Evolutionary conservation across 2,113 vertebrate species (phyloP).

Genomic region (Pristiophorus japonicus): DNA sequence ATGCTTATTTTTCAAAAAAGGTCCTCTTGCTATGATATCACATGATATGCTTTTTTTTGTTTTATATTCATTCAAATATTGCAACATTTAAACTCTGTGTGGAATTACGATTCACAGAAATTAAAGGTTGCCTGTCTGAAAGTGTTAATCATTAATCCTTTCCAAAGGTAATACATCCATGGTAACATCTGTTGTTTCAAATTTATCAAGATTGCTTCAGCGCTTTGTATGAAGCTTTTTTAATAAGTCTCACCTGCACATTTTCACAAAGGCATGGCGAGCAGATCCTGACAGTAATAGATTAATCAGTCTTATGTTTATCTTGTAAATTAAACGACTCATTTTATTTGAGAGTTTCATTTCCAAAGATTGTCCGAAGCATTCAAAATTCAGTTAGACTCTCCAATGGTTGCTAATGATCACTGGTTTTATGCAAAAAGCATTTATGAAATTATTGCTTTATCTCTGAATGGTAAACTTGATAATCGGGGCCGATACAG

Average conservation of each 20-base stretch:
- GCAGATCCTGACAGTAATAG: background rate
- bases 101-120: background rate
- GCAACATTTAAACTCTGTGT: background rate
- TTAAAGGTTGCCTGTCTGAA: constrained; percentile 7
- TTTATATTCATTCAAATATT: background rate
- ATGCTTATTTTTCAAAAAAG: background rate
- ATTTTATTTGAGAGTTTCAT: background rate
- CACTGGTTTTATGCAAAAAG: background rate
- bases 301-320: background rate
- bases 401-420: background rate
- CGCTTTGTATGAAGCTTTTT: background rate
- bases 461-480: background rate
- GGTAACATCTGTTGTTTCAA: constrained; percentile 26
- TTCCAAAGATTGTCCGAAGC: background rate
- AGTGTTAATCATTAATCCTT: constrained; percentile 32
- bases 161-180: background rate
- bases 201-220: background rate
- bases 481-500: too few relatives aligned
- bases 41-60: background rate
- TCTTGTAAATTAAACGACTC: background rate
- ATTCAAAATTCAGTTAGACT: background rate
- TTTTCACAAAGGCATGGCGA: constrained; percentile 12
- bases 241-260: background rate
- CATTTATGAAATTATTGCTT: background rate
- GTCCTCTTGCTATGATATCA: background rate